These are phyloP conservation scores for Lepidurus apus DNA, from an alignment of 1,140 invertebrate species.

Conservation along the genomic window DNA sequence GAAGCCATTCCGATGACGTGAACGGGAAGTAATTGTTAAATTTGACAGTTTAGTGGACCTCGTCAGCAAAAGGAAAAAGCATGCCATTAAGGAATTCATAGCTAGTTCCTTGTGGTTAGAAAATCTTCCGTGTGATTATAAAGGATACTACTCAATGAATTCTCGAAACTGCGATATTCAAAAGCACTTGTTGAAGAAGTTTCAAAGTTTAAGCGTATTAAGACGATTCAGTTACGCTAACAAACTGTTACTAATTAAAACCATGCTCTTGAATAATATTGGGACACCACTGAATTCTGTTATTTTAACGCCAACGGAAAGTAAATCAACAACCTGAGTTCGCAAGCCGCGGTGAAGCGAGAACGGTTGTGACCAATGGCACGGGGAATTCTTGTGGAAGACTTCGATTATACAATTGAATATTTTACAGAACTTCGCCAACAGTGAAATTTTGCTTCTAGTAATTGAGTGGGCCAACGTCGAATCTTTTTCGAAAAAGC, in stretches of 20 bases:
- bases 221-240: not conserved
- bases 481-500: too few species aligned
- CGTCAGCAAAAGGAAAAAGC: constrained; percentile 1
- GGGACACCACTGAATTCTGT: not conserved
- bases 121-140: constrained; percentile 6
- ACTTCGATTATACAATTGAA: too few species aligned
- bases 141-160: constrained; percentile 6
- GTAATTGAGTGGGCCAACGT: too few species aligned
- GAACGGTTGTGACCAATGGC: too few species aligned
- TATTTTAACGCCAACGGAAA: too few species aligned
- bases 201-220: constrained; percentile 1
- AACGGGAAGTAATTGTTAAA: not conserved
- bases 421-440: too few species aligned
- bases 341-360: too few species aligned
- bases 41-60: not conserved
- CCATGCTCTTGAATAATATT: constrained; percentile 6
- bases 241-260: not conserved
- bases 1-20: constrained; percentile 4
- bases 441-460: too few species aligned
- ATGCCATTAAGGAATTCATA: not conserved
- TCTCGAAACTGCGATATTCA: not conserved
- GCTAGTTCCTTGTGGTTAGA: constrained; percentile 5
- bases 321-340: too few species aligned
- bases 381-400: too few species aligned
- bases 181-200: not conserved